Percentiles rank a stretch among this genome's conserved stretches.
These are phyloP conservation scores for Sebastes matsubarae DNA, from an alignment of 2,797 vertebrate species.

Conservation along the genomic window DNA sequence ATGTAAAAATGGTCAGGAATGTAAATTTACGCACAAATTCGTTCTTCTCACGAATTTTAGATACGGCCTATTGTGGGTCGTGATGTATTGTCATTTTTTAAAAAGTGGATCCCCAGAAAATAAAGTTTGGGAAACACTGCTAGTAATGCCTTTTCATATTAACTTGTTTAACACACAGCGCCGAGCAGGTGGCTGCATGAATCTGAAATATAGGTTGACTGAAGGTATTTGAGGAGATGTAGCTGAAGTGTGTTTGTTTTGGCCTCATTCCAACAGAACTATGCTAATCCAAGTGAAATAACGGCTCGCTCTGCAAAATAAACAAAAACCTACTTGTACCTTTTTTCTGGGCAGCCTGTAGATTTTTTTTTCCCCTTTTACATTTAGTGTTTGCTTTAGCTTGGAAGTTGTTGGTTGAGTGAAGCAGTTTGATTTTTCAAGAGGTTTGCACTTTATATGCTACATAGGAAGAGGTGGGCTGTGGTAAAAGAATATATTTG, in stretches of 20 bases:
- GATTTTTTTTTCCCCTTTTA: neutral
- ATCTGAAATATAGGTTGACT: conserved; percentile 14
- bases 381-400: conserved; percentile 55
- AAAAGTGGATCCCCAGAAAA: no score
- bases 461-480: conserved; percentile 1
- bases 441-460: conserved; percentile 25
- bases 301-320: conserved; percentile 31
- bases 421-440: conserved; percentile 41
- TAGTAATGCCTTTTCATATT: neutral
- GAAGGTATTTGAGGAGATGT: conserved; percentile 32
- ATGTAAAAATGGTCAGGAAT: no score
- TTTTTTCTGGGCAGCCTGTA: neutral
- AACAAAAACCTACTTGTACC: conserved; percentile 12
- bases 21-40: no score
- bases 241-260: conserved; percentile 44
- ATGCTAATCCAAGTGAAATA: conserved; percentile 50
- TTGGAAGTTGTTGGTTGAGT: conserved; percentile 45
- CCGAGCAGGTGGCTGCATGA: conserved; percentile 39
- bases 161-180: neutral
- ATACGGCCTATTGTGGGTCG: no score
- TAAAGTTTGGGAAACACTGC: no score
- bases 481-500: conserved; percentile 6
- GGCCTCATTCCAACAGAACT: conserved; percentile 34
- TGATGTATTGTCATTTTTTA: no score
- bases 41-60: no score